Base-by-base conservation (phyloP, 1,140 invertebrate genomes). In the Plutomurus gul region DNA sequence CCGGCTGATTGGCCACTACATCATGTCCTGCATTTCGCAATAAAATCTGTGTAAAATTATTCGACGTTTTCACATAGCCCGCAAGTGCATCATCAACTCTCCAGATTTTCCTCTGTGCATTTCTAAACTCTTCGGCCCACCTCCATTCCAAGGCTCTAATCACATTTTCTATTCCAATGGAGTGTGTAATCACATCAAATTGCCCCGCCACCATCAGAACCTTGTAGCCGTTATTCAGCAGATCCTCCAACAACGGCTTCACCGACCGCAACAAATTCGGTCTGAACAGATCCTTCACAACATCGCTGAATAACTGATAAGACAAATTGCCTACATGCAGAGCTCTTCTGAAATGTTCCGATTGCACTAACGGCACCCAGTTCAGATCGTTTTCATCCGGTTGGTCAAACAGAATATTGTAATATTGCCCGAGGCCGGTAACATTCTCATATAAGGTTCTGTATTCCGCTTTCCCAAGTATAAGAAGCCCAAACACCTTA, bases 321-420 rank as follows among this genome's bases (percentile, higher is more conserved):
- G 85, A 84, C 77, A 88, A 85, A 82, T 86, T 88, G 0, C 89
- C 89, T 1, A 89, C 88, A 80, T 90, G 88, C 27, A 89, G 87
- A 1, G 87, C 86, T 75, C 84, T 84, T 7, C 89, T 84, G 3
- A 87, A 85, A 5, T 83, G 56, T 5, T 86, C 84, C 8, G 82
- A 65, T 11, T 86, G 85, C 6, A 89, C 76, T 72, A 85, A 89
- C 2, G 81, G 33, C 22, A 76, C 77, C 78, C 86, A 89, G 75
- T 87, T 88, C 40, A 18, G 7, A 16, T 33, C 65, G 25, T 16
- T 30, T 3, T 30, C 1, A 30, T 71, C 33, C 1, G 4, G 5
- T 71, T 33, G 25, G 4, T 18, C 22, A 7, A 30, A 16, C 33
- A 3, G 4, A 18, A 43, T 20, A 20, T 76, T 56, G 8, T 18